Base-by-base conservation (phyloP, 2,888 invertebrate species). In the Parelbella ahira region DNA sequence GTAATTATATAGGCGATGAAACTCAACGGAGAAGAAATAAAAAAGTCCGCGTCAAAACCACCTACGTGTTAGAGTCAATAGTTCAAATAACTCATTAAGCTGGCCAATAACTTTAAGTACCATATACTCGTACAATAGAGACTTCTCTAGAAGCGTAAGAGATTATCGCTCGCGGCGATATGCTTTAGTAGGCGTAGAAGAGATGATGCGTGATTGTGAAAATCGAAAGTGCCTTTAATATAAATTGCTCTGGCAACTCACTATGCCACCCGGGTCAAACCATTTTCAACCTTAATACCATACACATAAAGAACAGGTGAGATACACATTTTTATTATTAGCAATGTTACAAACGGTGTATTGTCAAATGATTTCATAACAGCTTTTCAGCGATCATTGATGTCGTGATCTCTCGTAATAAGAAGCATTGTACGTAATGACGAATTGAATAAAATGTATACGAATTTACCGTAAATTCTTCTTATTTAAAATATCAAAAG, bases 111-210 rank as follows among this genome's bases (percentile, higher is more conserved):
- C 4, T 32, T 25, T 25, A 21, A 25, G 19, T 18, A 23, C 8
- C 7, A n/a, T 23, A 15, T 36, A n/a, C 36, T 10, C 11, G 4
- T 10, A 18, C 19, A 12, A 19, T 39, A 38, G 32, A 39, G 19
- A 25, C 39, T 39, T 32, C 39, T 39, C 18, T 39, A 12, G 32
- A 19, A 39, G 39, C 23, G 23, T 37, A 24, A n/a, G 27, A 38
- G 38, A 30, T 23, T 19, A 23, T 12, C 11, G 39, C 39, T 39
- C 25, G 8, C 24, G 32, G 25, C 37, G 2, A 37, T 20, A 2
- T n/a, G 8, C 11, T 13, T 1, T 21, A 5, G 30, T 32, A 39
- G 38, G 39, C 39, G 30, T 32, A 20, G 10, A 18, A 11, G 18
- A n/a, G n/a, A n/a, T 25, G 24, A 38, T 38, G 37, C 21, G 13